phyloP scores from a whole-genome alignment of 2,888 invertebrate species.

The Dolichopus griseipennis region DNA sequence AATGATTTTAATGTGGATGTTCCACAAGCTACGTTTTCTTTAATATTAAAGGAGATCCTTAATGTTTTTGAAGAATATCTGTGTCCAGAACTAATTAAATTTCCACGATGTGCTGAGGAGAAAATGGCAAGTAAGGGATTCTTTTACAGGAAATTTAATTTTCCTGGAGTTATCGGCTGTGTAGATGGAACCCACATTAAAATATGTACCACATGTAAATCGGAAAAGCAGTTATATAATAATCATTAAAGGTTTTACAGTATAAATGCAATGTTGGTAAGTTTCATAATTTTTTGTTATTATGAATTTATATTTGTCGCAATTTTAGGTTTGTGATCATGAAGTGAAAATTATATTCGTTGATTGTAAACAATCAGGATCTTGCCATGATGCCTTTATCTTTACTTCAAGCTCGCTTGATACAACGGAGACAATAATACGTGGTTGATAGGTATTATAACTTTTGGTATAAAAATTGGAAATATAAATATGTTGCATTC shows the following conservation, averaged over 20 bases:
- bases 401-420: slow-evolving; percentile 10
- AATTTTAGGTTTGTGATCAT: slow-evolving; percentile 12
- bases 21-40: slow-evolving; percentile 14
- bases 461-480: neutral
- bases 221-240: neutral
- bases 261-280: slow-evolving; percentile 12
- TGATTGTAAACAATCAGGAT: slow-evolving; percentile 15
- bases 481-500: neutral
- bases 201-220: slow-evolving; percentile 11
- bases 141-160: slow-evolving; percentile 9
- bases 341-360: slow-evolving; percentile 16
- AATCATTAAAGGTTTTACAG: slow-evolving; percentile 11
- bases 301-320: neutral
- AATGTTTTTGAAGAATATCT: slow-evolving; percentile 12
- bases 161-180: slow-evolving; percentile 13
- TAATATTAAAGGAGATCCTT: slow-evolving; percentile 14
- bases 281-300: neutral
- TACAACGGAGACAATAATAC: slow-evolving; percentile 2
- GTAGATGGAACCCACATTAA: slow-evolving; percentile 13
- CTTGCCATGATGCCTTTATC: slow-evolving; percentile 14
- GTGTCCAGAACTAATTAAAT: slow-evolving; percentile 16
- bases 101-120: slow-evolving; percentile 10
- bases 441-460: slow-evolving; percentile 14
- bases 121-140: neutral
- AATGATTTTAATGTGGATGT: slow-evolving; percentile 15